Evolutionary conservation across 2,797 vertebrate genomes (phyloP), one percentile per base, ranked within the genome.

Genomic region (Podarcis lilfordi): DNA sequence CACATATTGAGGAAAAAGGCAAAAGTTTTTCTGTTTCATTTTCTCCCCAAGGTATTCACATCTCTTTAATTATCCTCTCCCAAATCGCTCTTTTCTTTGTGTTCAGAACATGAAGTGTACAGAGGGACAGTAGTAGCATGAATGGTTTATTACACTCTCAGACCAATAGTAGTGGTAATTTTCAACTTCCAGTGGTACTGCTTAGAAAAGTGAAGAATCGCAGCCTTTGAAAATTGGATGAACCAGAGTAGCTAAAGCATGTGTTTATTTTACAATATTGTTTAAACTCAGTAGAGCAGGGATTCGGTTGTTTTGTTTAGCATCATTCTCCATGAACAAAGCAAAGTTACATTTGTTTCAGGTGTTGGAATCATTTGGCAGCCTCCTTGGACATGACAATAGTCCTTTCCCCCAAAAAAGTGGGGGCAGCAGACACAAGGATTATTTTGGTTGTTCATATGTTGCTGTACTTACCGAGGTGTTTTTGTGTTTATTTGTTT

Each of bases 381-480:
- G 17, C n/a, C 66, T 87, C 69, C 50, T 61, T 71, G 35, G 7
- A 9, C 10, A 45, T 25, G 79, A 35, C 32, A 50, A 86, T 32
- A 81, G 66, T 32, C 3, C 35, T 68, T 72, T 55, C 50, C 3
- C 3, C 27, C 0, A 15, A 83, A 64, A 4, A 37, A 4, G 40
- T 2, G 9, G 40, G 71, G 59, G 80, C 21, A 13, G 9, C 80
- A 55, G 37, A 61, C 71, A 71, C 10, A 29, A 91, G 8, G 10
- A 35, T 76, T 3, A 19, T 71, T 40, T 87, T 3, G 45, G 0
- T 23, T 76, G 43, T 77, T 29, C 37, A 68, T 4, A 83, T 86
- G 0, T 0, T 79, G 10, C 2, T 68, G 40, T 45, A n/a, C 61
- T 79, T 66, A 2, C 8, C 9, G 1, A 5, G 4, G 25, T 61